These are phyloP conservation scores for Lypha dubia DNA, from an alignment of 2,888 invertebrate genomes.

Conservation along the genomic window DNA sequence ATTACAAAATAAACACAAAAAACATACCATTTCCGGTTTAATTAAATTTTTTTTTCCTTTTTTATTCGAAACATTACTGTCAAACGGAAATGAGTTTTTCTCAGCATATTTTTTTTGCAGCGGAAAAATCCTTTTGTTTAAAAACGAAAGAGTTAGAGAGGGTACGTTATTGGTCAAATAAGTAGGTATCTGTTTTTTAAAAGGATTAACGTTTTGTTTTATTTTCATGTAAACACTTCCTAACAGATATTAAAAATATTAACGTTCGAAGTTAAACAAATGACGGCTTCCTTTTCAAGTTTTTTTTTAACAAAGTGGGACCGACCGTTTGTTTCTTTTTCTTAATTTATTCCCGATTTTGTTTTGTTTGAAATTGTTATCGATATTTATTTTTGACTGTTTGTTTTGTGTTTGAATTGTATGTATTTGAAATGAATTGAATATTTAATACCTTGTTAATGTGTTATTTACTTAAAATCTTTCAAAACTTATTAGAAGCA, in stretches of 20 bases:
- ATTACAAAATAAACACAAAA: slow-evolving; percentile 53
- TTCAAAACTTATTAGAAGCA: slow-evolving; percentile 51
- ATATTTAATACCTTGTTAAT: slow-evolving; percentile 60
- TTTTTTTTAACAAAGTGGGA: slow-evolving; percentile 32
- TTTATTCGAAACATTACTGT: slow-evolving; percentile 25
- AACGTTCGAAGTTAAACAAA: slow-evolving; percentile 19
- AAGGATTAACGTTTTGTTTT: slow-evolving; percentile 31
- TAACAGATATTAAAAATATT: background rate
- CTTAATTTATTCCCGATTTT: background rate
- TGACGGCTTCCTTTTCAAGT: slow-evolving; percentile 50
- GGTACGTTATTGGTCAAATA: slow-evolving; percentile 39
- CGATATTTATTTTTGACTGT: slow-evolving; percentile 34
- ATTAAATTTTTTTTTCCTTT: slow-evolving; percentile 45
- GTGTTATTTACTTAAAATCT: slow-evolving; percentile 68
- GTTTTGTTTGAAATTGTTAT: slow-evolving; percentile 4
- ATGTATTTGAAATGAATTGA: slow-evolving; percentile 30
- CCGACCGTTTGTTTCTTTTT: slow-evolving; percentile 35
- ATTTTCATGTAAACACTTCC: slow-evolving; percentile 6
- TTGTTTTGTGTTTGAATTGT: slow-evolving; percentile 1
- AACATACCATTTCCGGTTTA: slow-evolving; percentile 68
- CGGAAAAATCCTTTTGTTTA: slow-evolving; percentile 18
- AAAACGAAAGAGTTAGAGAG: slow-evolving; percentile 37
- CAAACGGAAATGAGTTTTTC: slow-evolving; percentile 60
- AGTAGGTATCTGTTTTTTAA: slow-evolving; percentile 38
- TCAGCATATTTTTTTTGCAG: background rate